Evolutionary conservation across 1,140 invertebrate genomes (phyloP).

Genomic region (Hylaeus volcanicus): DNA sequence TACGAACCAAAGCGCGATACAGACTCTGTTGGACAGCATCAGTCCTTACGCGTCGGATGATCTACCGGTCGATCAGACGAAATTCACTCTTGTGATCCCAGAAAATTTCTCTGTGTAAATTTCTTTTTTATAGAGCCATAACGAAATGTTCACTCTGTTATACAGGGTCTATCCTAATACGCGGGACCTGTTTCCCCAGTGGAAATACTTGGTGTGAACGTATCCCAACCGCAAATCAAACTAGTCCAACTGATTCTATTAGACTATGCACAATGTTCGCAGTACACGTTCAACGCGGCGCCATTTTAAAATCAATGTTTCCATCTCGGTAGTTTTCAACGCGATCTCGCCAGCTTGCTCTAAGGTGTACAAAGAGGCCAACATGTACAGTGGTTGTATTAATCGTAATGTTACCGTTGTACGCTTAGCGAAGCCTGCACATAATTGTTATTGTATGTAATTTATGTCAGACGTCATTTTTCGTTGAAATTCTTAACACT

Average conservation of each 20-base stretch:
- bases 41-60: conserved; percentile 73
- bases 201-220: too few species aligned
- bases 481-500: not conserved
- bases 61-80: conserved; percentile 69
- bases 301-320: not conserved
- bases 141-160: too few species aligned
- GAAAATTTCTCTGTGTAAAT: conserved; percentile 76
- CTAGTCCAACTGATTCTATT: too few species aligned
- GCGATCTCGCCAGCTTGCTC: not conserved
- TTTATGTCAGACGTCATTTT: not conserved
- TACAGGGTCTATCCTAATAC: too few species aligned
- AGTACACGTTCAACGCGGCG: not conserved
- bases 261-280: too few species aligned
- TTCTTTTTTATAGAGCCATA: too few species aligned
- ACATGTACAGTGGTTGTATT: not conserved
- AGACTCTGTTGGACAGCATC: conserved; percentile 74
- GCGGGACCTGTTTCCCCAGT: too few species aligned
- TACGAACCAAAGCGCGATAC: conserved; percentile 71
- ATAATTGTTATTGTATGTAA: not conserved
- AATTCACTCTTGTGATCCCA: conserved; percentile 78
- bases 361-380: not conserved
- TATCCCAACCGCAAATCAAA: too few species aligned
- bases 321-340: not conserved
- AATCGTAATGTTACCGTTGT: not conserved
- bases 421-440: not conserved